phyloP scores from a whole-genome alignment of 2,113 vertebrate species.

The Neofelis nebulosa region DNA sequence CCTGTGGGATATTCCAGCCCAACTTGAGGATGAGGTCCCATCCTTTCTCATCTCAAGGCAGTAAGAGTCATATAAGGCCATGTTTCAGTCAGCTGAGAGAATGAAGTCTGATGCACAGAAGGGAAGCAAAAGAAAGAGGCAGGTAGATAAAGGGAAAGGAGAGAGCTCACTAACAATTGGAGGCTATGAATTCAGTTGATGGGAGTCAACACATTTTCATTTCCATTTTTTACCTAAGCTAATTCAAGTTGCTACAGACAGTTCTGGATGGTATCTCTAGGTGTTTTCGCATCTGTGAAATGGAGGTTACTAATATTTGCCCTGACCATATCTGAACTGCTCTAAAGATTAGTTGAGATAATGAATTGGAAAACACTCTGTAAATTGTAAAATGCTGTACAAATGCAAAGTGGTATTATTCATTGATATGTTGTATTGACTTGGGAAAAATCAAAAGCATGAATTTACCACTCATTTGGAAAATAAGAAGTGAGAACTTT shows the following conservation, averaged over 20 bases:
- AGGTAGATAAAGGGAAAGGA: neutral
- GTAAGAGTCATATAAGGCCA: neutral
- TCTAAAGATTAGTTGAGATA: neutral
- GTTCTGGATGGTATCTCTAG: neutral
- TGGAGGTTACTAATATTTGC: neutral
- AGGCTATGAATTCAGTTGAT: neutral
- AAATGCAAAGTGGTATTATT: neutral
- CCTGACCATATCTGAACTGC: neutral
- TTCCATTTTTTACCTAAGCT: neutral
- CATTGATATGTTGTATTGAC: neutral
- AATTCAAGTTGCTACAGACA: neutral
- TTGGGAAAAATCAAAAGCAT: conserved; percentile 2
- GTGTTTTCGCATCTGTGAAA: conserved; percentile 19
- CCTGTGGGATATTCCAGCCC: neutral
- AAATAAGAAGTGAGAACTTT: conserved; percentile 27
- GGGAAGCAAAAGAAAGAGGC: neutral
- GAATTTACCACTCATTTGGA: conserved; percentile 13
- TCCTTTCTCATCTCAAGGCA: neutral
- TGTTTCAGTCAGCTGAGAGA: neutral
- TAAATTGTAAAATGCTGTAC: neutral
- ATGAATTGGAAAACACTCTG: neutral
- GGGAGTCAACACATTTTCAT: neutral
- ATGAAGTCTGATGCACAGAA: neutral
- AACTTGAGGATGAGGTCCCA: neutral
- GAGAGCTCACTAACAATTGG: neutral